Evolutionary conservation across 35 echinoderm and acorn worm genomes (phyloP).

Genomic region (Eucidaris tribuloides): DNA sequence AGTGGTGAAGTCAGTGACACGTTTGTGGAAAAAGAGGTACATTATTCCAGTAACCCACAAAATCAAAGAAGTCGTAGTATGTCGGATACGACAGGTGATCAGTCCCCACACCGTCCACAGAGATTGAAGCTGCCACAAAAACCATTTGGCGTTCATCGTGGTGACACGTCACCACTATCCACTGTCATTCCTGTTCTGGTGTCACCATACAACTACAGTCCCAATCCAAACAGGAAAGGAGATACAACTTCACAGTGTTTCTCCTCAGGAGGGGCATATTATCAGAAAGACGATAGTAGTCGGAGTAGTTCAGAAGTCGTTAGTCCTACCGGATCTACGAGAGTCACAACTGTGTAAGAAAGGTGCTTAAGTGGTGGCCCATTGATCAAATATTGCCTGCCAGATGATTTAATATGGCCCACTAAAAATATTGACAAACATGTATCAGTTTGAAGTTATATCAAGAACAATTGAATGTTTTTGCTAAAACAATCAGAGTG

Average conservation of each 20-base stretch:
- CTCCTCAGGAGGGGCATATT: neutral
- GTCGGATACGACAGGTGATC: conserved; percentile 34
- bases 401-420: no score
- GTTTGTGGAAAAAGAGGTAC: neutral
- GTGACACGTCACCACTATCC: conserved; percentile 72
- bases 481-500: no score
- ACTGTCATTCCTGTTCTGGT: conserved; percentile 85
- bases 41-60: neutral
- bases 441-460: no score
- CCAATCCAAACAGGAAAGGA: conserved; percentile 54
- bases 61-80: conserved; percentile 65
- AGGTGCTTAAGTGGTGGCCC: no score
- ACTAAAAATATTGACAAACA: no score
- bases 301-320: conserved; percentile 38
- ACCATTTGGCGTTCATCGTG: conserved; percentile 84
- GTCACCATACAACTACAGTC: conserved; percentile 98
- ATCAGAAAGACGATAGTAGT: conserved; percentile 13
- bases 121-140: conserved; percentile 85
- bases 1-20: conserved; percentile 5
- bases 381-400: no score
- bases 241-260: neutral
- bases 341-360: conserved; percentile 62
- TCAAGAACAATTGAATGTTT: no score
- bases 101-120: conserved; percentile 78
- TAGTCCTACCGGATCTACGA: conserved; percentile 66